phyloP scores from a whole-genome alignment of 2,797 vertebrate genomes.

The Tragelaphus oryx region DNA sequence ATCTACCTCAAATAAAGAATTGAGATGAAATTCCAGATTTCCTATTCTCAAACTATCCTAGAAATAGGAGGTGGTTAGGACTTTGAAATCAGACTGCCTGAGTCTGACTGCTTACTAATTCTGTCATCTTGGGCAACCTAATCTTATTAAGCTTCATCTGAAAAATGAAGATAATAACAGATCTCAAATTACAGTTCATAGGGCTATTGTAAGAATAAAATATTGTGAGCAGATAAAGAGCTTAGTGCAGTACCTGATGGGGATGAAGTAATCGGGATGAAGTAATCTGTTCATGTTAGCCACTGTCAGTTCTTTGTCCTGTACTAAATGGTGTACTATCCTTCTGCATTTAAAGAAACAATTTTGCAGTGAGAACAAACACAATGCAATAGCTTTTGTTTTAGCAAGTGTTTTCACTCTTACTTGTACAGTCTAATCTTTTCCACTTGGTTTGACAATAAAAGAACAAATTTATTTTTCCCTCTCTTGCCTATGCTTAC shows the following conservation, averaged over 20 bases:
- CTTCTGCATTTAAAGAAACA: neutral
- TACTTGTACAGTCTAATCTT: constrained; percentile 8
- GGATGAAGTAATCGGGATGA: constrained; percentile 34
- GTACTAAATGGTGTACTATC: neutral
- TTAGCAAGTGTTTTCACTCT: neutral
- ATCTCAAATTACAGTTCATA: constrained; percentile 19
- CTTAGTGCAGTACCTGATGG: neutral
- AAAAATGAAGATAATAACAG: constrained; percentile 52
- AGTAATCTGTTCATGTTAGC: constrained; percentile 31
- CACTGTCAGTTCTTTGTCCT: neutral
- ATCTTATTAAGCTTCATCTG: constrained; percentile 55
- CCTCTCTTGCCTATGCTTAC: neutral
- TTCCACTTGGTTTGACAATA: constrained; percentile 24
- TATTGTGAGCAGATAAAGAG: constrained; percentile 58
- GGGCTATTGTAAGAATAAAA: constrained; percentile 28
- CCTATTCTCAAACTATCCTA: neutral
- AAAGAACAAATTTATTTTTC: constrained; percentile 4
- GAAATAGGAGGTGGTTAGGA: neutral
- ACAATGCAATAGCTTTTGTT: neutral
- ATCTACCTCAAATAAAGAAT: constrained; percentile 17
- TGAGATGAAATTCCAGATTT: neutral
- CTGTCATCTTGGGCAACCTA: neutral
- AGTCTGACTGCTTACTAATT: neutral
- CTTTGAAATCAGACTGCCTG: constrained; percentile 31
- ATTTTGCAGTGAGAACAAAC: neutral